A percentile compares a stretch with the other conserved stretches of the same genome.
These are phyloP conservation scores for Muscicapa comitata DNA, from an alignment of 2,797 vertebrate genomes.

Conservation along the genomic window DNA sequence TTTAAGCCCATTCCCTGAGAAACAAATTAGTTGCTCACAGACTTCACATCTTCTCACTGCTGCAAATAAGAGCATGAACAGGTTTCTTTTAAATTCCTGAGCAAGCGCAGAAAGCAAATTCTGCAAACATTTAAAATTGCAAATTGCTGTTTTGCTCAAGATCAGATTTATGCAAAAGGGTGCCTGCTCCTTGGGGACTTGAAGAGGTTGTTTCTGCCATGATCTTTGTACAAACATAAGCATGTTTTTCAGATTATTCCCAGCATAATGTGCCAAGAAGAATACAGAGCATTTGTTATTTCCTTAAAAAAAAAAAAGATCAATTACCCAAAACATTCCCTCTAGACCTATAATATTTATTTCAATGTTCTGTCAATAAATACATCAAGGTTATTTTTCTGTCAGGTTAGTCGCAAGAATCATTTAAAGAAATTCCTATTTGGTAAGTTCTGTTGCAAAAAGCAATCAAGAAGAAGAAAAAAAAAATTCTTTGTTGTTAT, in stretches of 20 bases:
- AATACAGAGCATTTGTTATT: constrained; percentile 81
- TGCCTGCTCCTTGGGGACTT: constrained; percentile 76
- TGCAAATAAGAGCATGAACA: not conserved
- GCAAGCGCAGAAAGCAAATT: constrained; percentile 80
- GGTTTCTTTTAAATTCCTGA: constrained; percentile 83
- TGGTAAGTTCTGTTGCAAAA: constrained; percentile 87
- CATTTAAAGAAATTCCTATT: constrained; percentile 86
- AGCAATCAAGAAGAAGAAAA: constrained; percentile 75
- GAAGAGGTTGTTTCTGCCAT: constrained; percentile 79
- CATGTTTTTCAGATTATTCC: constrained; percentile 92
- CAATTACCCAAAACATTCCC: constrained; percentile 85
- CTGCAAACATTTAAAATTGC: constrained; percentile 96
- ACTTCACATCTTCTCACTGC: not conserved
- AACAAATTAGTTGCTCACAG: not conserved
- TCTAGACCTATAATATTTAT: constrained; percentile 89
- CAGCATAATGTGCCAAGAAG: constrained; percentile 88
- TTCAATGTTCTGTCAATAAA: constrained; percentile 94
- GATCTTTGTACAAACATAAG: constrained; percentile 87
- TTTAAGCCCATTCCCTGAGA: not conserved
- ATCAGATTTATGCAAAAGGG: constrained; percentile 88
- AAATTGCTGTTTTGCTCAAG: constrained; percentile 92
- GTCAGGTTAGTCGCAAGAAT: constrained; percentile 84
- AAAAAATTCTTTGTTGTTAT: constrained; percentile 40
- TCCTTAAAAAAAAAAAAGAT: constrained; percentile 76
- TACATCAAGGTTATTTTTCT: constrained; percentile 92